Base-by-base conservation (phyloP, 2,113 vertebrate species). In the Anser brachyrhynchus region DNA sequence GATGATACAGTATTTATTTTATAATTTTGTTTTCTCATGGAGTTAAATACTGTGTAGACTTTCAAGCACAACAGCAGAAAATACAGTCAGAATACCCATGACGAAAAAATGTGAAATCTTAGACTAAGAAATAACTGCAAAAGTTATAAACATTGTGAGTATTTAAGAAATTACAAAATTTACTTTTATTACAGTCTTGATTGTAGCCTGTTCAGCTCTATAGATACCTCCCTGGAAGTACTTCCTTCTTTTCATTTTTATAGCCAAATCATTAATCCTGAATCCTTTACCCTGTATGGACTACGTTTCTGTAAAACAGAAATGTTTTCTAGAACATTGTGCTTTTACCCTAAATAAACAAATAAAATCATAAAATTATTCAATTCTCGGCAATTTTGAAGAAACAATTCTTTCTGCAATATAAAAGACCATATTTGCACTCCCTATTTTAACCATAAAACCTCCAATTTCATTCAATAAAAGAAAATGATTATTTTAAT, bases 1-100 rank as follows among this genome's bases (percentile, higher is more conserved):
- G 87, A 90, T 51, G 20, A 91, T 19, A 28, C 13, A n/a, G 26
- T 71, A 43, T 96, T 93, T 95, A 80, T 83, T 92, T 91, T 91
- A 89, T 89, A 95, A 89, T 90, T 95, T 10, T 37, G 72, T 90
- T 95, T 95, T 92, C 87, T 93, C 29, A 75, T 25, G 23, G 26
- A 92, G 79, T 91, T 93, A 95, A 81, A 81, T 92, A 31, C n/a
- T 84, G 35, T 92, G 13, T 33, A 82, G 89, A 89, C 39, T 91
- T 85, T 61, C 70, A 92, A 92, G 61, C 61, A 69, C 64, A 92
- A 91, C 46, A 91, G 29, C 33, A 91, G 44, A 76, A 95, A 93
- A 91, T 78, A n/a, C n/a, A 90, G 62, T 93, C 72, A 93, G 23
- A 69, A 19, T 54, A 83, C 6, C 39, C 31, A 76, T 71, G 69